phyloP scores from a whole-genome alignment of 2,888 invertebrate genomes.

The Heliconius sara region DNA sequence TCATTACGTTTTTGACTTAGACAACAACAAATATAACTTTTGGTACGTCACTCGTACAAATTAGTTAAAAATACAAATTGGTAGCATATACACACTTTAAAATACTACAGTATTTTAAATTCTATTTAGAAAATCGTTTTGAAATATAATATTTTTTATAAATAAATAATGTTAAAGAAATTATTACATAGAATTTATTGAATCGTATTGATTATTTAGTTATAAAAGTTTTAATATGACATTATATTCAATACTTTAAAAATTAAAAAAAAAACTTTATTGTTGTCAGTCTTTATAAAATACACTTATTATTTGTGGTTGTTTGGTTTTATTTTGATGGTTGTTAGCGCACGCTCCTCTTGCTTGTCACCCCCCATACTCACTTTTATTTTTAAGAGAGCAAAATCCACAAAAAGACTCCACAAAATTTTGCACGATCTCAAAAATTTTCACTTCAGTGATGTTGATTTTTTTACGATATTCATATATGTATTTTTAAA shows the following conservation, averaged over 20 bases:
- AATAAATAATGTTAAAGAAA: too few relatives aligned
- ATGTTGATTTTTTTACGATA: constrained; percentile 9
- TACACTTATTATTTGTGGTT: constrained; percentile 19
- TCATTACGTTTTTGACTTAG: neutral
- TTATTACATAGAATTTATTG: too few relatives aligned
- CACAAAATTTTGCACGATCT: constrained; percentile 32
- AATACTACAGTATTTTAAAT: too few relatives aligned
- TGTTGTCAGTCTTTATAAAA: neutral
- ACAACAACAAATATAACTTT: constrained; percentile 17
- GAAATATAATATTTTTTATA: too few relatives aligned
- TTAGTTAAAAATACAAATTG: too few relatives aligned
- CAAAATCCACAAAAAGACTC: constrained; percentile 2
- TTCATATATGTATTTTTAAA: constrained; percentile 17
- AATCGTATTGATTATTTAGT: too few relatives aligned
- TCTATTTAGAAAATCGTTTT: too few relatives aligned
- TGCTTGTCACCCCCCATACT: constrained; percentile 64
- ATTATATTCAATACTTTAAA: neutral
- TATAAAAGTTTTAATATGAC: neutral
- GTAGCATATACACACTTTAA: too few relatives aligned
- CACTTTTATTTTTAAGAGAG: constrained; percentile 37
- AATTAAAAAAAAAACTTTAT: neutral
- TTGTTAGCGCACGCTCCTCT: constrained; percentile 82
- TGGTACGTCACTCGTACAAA: neutral
- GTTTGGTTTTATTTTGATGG: constrained; percentile 64
- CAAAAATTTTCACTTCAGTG: constrained; percentile 7